Percentiles rank a stretch among this genome's conserved stretches.
These are phyloP conservation scores for Ochropleura plecta DNA, from an alignment of 2,888 invertebrate genomes.

Conservation along the genomic window DNA sequence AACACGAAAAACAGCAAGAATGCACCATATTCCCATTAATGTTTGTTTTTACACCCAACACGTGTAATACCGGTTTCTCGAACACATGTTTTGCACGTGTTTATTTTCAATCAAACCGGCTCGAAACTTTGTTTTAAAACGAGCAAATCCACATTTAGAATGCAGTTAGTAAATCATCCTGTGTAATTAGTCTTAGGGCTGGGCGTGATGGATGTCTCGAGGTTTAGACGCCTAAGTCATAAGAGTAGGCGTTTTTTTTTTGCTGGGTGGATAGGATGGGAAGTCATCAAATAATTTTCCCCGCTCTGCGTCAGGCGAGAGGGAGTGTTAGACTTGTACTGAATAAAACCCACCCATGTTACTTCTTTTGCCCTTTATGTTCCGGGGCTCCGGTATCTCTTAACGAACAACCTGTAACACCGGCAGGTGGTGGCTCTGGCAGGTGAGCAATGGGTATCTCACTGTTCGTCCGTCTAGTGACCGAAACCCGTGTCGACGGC, in stretches of 20 bases:
- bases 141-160: slow-evolving; percentile 67
- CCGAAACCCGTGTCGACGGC: too few relatives aligned
- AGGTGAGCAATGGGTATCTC: too few relatives aligned
- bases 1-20: slow-evolving; percentile 7
- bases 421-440: too few relatives aligned
- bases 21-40: slow-evolving; percentile 9
- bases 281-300: too few relatives aligned
- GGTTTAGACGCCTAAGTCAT: slow-evolving; percentile 41
- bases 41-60: slow-evolving; percentile 36
- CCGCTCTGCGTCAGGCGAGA: too few relatives aligned
- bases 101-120: slow-evolving; percentile 26
- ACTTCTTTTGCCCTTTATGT: too few relatives aligned
- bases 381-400: too few relatives aligned
- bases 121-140: slow-evolving; percentile 57
- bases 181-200: slow-evolving; percentile 69
- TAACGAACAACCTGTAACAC: too few relatives aligned
- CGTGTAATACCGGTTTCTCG: slow-evolving; percentile 23
- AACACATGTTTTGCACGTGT: slow-evolving; percentile 54
- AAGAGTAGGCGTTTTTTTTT: slow-evolving; percentile 9
- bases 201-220: slow-evolving; percentile 65
- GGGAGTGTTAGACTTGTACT: too few relatives aligned
- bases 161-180: slow-evolving; percentile 72
- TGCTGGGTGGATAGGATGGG: too few relatives aligned
- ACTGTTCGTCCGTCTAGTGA: too few relatives aligned
- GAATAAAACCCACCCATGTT: too few relatives aligned